Conservation (phyloP, 2,888 invertebrate genomes). For the Platerodrilus igneus region DNA sequence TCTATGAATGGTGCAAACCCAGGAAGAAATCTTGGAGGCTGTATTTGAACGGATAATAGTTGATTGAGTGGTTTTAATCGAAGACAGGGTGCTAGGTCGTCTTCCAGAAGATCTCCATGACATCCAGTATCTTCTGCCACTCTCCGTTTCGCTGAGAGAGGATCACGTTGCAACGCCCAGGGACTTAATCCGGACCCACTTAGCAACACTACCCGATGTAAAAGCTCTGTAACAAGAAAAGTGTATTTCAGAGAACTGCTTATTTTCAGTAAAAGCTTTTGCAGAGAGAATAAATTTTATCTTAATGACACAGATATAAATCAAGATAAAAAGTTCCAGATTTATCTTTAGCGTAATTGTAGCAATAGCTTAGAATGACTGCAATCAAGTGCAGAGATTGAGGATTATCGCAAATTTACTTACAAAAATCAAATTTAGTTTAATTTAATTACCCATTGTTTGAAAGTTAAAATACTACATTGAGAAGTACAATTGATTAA, state of each 20-base stretch:
- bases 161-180: constrained; percentile 86
- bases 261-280: no score
- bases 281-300: neutral
- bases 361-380: no score
- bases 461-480: no score
- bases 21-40: constrained; percentile 77
- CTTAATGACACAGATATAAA: no score
- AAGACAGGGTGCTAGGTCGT: constrained; percentile 81
- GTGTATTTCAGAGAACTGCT: no score
- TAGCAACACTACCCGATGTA: constrained; percentile 80
- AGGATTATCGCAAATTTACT: no score
- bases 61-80: constrained; percentile 72
- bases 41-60: constrained; percentile 67
- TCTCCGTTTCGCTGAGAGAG: constrained; percentile 70
- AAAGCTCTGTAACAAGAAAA: constrained; percentile 64
- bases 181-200: constrained; percentile 89
- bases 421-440: no score
- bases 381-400: no score
- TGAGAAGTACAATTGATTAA: no score
- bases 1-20: constrained; percentile 95
- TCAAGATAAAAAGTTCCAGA: no score
- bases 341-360: no score
- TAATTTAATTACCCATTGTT: no score
- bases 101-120: constrained; percentile 73
- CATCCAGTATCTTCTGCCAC: constrained; percentile 82